Evolutionary conservation across 1,140 invertebrate species (phyloP), one percentile per base, ranked within the genome.

Genomic region (Aphaenogaster rudis): DNA sequence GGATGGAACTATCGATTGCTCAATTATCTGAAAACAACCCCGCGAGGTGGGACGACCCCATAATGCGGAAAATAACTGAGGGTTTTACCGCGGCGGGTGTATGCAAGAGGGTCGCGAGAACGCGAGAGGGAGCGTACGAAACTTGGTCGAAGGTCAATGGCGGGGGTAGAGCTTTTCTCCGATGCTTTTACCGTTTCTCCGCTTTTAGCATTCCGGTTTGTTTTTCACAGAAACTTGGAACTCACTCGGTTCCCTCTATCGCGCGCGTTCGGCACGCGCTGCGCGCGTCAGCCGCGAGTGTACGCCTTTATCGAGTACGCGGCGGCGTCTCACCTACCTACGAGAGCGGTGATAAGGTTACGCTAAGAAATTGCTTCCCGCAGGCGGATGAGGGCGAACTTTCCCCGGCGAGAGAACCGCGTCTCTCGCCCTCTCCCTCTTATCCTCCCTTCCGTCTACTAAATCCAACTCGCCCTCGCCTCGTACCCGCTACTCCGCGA

Each of bases 311-410:
- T 81, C 63, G 45, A 52, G 13, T 79, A 57, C 50, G 50, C 39
- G 36, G 48, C 17, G n/a, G 2, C 39, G 50, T 84, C 42, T 21
- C 69, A 63, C 45, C 54, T 39, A 90, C 78, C 67, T 59, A 76
- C 63, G 80, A 76, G 76, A 17, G 54, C 67, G 74, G 81, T 78
- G 86, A 90, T 88, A 87, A 91, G 88, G 88, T 90, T 91, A 77
- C 86, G 87, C 85, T 90, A 92, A 92, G 90, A 92, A 92, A 92
- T 92, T 92, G 91, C 90, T 87, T 91, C 79, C 77, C 85, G 64
- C 72, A 81, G 72, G 77, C 39, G 36, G 33, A 59, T 57, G 28
- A 72, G 64, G n/a, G 66, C 45, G 17, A 87, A 82, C 78, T 71
- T 87, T 69, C 54, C 59, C 21, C 63, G 36, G 11, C 64, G 74